phyloP scores from a whole-genome alignment of 2,888 invertebrate species.

The Endotricha flammealis region DNA sequence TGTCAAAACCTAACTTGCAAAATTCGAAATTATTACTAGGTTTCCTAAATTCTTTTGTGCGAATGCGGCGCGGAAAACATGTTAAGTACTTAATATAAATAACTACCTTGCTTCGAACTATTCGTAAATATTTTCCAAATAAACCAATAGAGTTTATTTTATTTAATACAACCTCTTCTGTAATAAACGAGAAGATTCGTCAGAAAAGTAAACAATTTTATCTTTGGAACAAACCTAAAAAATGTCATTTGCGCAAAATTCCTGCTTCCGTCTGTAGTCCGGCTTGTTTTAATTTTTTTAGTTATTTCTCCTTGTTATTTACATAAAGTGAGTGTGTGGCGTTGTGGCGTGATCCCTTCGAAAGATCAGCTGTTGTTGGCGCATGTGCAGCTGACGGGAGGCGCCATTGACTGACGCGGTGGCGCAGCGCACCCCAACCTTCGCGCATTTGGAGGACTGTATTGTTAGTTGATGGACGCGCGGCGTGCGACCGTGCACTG shows the following conservation, averaged over 20 bases:
- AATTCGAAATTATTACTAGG: no score
- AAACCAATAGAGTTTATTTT: no score
- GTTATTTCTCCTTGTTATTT: no score
- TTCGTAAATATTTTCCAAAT: no score
- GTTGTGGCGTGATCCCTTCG: conserved; percentile 39
- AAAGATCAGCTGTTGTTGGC: conserved; percentile 69
- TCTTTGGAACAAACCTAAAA: conserved; percentile 27
- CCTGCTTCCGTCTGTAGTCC: conserved; percentile 19
- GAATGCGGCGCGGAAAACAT: no score
- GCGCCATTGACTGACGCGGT: conserved; percentile 46
- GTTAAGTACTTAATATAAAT: no score
- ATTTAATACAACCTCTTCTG: no score
- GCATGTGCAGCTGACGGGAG: conserved; percentile 66
- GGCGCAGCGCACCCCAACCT: conserved; percentile 26
- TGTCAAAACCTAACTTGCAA: no score
- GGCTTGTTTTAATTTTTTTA: conserved; percentile 16
- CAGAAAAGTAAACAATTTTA: conserved; percentile 19
- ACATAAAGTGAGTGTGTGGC: conserved; percentile 39
- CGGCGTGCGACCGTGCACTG: conserved; percentile 29
- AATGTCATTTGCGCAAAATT: conserved; percentile 27
- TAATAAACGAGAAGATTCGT: no score
- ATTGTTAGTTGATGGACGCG: conserved; percentile 43
- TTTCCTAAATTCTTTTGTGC: no score
- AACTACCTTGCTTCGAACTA: no score
- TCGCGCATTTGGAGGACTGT: conserved; percentile 24